These are phyloP conservation scores for Drosophila imparisetae DNA, from an alignment of 2,888 invertebrate species.

Conservation along the genomic window DNA sequence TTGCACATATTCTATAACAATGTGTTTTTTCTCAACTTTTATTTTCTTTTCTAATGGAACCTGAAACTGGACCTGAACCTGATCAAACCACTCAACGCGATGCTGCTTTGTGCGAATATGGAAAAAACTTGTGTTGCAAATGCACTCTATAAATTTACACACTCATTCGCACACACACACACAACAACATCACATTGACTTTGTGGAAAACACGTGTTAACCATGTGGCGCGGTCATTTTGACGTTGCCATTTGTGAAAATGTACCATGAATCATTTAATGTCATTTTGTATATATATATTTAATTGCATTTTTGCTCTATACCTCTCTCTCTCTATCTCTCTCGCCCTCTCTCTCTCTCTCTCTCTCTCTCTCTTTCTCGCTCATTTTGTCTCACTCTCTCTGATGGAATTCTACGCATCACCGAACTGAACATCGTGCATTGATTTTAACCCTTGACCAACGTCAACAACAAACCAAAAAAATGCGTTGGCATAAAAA, in stretches of 20 bases:
- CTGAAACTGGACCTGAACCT: conserved; percentile 29
- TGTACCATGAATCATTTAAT: conserved; percentile 71
- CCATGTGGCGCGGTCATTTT: conserved; percentile 68
- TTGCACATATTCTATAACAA: conserved; percentile 34
- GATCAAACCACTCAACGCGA: conserved; percentile 42
- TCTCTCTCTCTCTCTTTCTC: not conserved
- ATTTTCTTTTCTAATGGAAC: conserved; percentile 21
- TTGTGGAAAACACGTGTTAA: conserved; percentile 70
- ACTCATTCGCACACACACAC: conserved; percentile 10
- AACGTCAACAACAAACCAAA: conserved; percentile 36
- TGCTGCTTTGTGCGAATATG: conserved; percentile 40
- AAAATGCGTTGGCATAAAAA: conserved; percentile 55
- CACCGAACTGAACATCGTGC: conserved; percentile 53
- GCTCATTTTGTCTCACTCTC: not conserved
- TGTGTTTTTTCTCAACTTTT: conserved; percentile 1
- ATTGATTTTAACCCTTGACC: conserved; percentile 62
- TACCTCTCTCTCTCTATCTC: not conserved
- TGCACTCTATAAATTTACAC: conserved; percentile 41
- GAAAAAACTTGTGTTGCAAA: conserved; percentile 45
- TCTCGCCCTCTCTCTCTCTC: not conserved
- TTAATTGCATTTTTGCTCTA: conserved; percentile 69
- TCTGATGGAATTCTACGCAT: conserved; percentile 32
- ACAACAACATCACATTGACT: conserved; percentile 39
- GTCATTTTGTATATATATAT: conserved; percentile 62
- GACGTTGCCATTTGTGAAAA: conserved; percentile 67